Conservation (phyloP, 2,888 invertebrate species). For the Cantharis rustica region DNA sequence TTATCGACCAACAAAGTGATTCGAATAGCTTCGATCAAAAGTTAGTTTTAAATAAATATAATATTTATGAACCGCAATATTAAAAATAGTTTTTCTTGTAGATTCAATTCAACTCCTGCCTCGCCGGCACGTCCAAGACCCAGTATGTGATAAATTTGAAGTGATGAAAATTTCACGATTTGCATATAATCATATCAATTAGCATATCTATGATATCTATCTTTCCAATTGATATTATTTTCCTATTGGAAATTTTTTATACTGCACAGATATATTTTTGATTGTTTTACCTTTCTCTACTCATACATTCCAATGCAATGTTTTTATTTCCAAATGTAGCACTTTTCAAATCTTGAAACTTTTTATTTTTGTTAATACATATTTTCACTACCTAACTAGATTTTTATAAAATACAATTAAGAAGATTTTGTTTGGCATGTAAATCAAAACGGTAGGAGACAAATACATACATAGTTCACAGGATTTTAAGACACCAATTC, state of each 20-base stretch:
- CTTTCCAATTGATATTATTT: background rate
- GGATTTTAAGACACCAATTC: background rate
- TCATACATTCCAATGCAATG: background rate
- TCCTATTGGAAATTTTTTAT: background rate
- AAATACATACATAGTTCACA: background rate
- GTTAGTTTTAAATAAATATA: conserved; percentile 24
- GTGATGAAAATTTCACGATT: background rate
- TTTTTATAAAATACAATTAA: background rate
- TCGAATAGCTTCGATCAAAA: conserved; percentile 34
- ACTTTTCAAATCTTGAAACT: background rate
- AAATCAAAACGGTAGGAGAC: background rate
- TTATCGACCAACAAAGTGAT: conserved; percentile 52
- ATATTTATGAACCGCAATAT: background rate
- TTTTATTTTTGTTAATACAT: background rate
- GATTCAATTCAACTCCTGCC: conserved; percentile 23
- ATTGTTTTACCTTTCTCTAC: background rate
- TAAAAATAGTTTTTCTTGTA: background rate
- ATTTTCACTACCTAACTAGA: background rate
- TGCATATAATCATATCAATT: background rate
- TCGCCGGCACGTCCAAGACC: conserved; percentile 33
- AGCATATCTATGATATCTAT: background rate
- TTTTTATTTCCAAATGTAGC: background rate
- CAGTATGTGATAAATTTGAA: conserved; percentile 20
- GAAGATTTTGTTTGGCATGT: background rate
- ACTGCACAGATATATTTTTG: background rate